A percentile compares a stretch with the other conserved stretches of the same genome.
These are phyloP conservation scores for Lophius americanus DNA, from an alignment of 2,797 vertebrate species.

Conservation along the genomic window DNA sequence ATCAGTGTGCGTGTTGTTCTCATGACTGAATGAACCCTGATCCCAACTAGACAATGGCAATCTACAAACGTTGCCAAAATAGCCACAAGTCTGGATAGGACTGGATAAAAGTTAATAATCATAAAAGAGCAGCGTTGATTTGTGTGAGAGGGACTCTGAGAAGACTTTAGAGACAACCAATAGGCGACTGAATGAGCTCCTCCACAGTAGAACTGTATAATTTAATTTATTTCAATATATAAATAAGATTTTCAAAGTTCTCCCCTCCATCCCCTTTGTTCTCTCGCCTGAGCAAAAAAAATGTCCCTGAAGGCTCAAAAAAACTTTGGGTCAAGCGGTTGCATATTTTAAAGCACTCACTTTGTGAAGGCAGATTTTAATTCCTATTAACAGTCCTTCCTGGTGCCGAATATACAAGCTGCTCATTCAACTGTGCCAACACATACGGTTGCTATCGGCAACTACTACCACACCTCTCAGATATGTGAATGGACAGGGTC, in stretches of 20 bases:
- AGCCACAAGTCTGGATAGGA: too few relatives aligned
- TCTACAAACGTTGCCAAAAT: too few relatives aligned
- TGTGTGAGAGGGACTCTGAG: too few relatives aligned
- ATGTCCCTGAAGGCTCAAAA: slow-evolving; percentile 28
- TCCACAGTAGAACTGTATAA: neutral
- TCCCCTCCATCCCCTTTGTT: too few relatives aligned
- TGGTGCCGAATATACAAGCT: slow-evolving; percentile 67
- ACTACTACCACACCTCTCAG: slow-evolving; percentile 65
- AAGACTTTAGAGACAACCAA: too few relatives aligned
- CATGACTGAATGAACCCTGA: neutral
- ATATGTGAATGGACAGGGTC: slow-evolving; percentile 72
- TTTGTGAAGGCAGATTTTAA: slow-evolving; percentile 32
- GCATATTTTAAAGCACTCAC: slow-evolving; percentile 51
- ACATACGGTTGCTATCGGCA: slow-evolving; percentile 61
- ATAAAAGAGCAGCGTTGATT: too few relatives aligned
- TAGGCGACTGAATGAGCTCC: slow-evolving; percentile 12
- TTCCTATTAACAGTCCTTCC: slow-evolving; percentile 51
- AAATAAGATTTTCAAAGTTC: too few relatives aligned
- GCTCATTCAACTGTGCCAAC: slow-evolving; percentile 66
- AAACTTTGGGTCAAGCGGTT: slow-evolving; percentile 24
- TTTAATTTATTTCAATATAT: too few relatives aligned
- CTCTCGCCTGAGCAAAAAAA: slow-evolving; percentile 22
- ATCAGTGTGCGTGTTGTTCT: too few relatives aligned
- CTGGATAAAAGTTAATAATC: too few relatives aligned
- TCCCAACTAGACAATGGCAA: too few relatives aligned